A percentile compares a stretch with the other conserved stretches of the same genome.
Conservation (phyloP, 2,113 vertebrate species). For the Ifrita kowaldi region DNA sequence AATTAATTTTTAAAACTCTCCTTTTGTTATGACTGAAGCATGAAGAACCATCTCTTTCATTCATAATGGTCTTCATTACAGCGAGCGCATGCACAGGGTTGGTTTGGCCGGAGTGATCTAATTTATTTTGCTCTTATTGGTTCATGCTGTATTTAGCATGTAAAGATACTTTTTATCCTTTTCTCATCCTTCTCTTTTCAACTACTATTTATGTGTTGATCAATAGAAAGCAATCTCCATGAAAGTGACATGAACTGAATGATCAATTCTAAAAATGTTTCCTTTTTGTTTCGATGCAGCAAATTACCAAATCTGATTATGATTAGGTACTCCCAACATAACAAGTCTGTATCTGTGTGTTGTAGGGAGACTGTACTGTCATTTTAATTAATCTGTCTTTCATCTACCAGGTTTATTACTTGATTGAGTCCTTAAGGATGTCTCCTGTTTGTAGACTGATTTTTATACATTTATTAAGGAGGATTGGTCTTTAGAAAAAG, state of each 20-base stretch:
- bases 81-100: not conserved
- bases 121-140: slow-evolving; percentile 56
- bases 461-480: not conserved
- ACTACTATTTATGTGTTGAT: slow-evolving; percentile 53
- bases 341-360: not conserved
- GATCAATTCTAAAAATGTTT: slow-evolving; percentile 68
- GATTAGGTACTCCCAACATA: slow-evolving; percentile 39
- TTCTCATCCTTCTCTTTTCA: slow-evolving; percentile 49
- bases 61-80: slow-evolving; percentile 11
- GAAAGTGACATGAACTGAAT: slow-evolving; percentile 56
- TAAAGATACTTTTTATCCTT: slow-evolving; percentile 47
- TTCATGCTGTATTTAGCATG: slow-evolving; percentile 54
- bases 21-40: slow-evolving; percentile 1
- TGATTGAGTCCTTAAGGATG: slow-evolving; percentile 16
- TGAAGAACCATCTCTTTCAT: not conserved
- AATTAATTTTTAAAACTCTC: not conserved
- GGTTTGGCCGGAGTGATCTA: slow-evolving; percentile 18
- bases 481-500: not conserved
- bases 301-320: slow-evolving; percentile 68
- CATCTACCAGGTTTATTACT: slow-evolving; percentile 34
- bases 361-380: not conserved
- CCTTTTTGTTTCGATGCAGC: slow-evolving; percentile 54
- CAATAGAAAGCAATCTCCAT: slow-evolving; percentile 64
- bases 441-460: not conserved
- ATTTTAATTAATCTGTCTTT: slow-evolving; percentile 52